Evolutionary conservation across 2,113 vertebrate species (phyloP).

Genomic region (Bagarius yarrelli): DNA sequence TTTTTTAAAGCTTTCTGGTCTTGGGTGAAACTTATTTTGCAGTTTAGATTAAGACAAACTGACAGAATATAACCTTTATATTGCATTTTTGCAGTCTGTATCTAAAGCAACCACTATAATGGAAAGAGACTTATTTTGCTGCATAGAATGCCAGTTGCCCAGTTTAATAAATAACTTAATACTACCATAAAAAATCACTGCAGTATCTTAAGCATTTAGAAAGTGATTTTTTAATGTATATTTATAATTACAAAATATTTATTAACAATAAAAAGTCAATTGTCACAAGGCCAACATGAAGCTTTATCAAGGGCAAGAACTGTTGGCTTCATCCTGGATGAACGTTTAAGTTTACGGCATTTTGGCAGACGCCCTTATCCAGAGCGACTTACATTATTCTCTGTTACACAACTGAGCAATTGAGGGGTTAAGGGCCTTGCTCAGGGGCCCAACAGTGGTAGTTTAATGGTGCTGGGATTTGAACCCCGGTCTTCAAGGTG

Average conservation of each 20-base stretch:
- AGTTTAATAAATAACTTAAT: background rate
- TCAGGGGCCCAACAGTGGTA: too few relatives aligned
- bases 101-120: background rate
- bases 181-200: background rate
- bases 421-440: too few relatives aligned
- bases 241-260: background rate
- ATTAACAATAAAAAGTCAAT: background rate
- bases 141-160: background rate
- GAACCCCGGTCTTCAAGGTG: too few relatives aligned
- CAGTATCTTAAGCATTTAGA: background rate
- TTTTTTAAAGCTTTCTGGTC: background rate
- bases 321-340: too few relatives aligned
- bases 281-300: background rate
- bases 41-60: background rate
- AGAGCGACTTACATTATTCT: too few relatives aligned
- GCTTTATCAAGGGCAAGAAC: too few relatives aligned
- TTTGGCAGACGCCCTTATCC: too few relatives aligned
- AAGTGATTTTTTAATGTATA: background rate
- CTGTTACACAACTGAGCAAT: too few relatives aligned
- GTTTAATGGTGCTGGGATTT: too few relatives aligned
- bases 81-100: background rate
- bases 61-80: background rate
- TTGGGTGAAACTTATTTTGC: background rate
- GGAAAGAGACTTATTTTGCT: background rate
- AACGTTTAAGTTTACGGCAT: too few relatives aligned